These are phyloP conservation scores for Ganaspis sp. DNA, from an alignment of 1,140 invertebrate species.

Conservation along the genomic window DNA sequence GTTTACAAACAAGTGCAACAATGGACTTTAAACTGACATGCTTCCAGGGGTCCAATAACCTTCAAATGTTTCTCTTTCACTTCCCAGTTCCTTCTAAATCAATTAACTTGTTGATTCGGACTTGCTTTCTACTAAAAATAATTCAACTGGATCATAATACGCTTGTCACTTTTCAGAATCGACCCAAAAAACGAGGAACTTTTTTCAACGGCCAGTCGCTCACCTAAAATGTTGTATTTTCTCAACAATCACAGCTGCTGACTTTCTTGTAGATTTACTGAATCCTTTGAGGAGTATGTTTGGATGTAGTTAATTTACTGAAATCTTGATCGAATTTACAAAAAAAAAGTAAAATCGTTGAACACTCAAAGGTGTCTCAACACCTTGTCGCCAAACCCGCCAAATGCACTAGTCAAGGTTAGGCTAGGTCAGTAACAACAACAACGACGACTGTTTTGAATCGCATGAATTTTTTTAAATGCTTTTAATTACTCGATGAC, in stretches of 20 bases:
- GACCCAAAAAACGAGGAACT: background rate
- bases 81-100: background rate
- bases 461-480: background rate
- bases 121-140: background rate
- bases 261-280: background rate
- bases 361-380: background rate
- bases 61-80: background rate
- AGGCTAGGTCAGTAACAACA: constrained; percentile 8
- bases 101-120: background rate
- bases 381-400: background rate
- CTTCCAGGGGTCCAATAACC: background rate
- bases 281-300: too few relatives aligned
- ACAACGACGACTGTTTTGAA: background rate
- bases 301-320: background rate
- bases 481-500: background rate
- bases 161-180: background rate
- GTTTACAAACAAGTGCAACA: too few relatives aligned
- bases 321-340: background rate
- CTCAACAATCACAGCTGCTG: background rate
- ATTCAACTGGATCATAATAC: background rate
- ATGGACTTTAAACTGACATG: too few relatives aligned
- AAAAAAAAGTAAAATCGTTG: background rate
- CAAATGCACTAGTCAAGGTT: constrained; percentile 4
- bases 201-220: background rate
- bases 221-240: background rate